A percentile compares a stretch with the other conserved stretches of the same genome.
Conservation (phyloP, 2,113 vertebrate genomes). For the Percina caprodes region DNA sequence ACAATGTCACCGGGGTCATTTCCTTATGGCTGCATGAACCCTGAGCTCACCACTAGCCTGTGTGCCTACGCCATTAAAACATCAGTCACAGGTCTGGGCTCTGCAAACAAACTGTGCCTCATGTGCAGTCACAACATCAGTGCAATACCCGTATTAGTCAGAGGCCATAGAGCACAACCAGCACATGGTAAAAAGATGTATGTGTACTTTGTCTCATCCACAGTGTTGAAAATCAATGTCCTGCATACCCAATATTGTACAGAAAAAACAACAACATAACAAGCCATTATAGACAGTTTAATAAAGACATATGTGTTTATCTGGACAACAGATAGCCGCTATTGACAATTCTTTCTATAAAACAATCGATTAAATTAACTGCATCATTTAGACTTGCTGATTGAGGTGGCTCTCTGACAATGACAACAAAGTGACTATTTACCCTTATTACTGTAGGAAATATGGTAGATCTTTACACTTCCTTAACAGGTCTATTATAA, state of each 20-base stretch:
- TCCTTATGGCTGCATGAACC: slow-evolving; percentile 58
- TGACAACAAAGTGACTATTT: slow-evolving; percentile 11
- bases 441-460: neutral
- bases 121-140: slow-evolving; percentile 41
- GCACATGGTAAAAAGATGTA: slow-evolving; percentile 33
- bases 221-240: slow-evolving; percentile 50
- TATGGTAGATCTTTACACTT: neutral
- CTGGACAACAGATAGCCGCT: slow-evolving; percentile 46
- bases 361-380: slow-evolving; percentile 67
- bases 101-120: slow-evolving; percentile 40
- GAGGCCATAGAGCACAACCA: slow-evolving; percentile 30
- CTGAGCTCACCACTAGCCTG: slow-evolving; percentile 54
- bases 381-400: slow-evolving; percentile 50
- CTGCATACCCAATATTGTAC: slow-evolving; percentile 2
- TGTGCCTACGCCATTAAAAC: slow-evolving; percentile 66
- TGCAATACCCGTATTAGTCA: slow-evolving; percentile 32
- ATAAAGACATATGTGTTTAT: slow-evolving; percentile 28
- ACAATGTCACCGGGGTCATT: slow-evolving; percentile 71
- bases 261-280: slow-evolving; percentile 25
- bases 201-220: slow-evolving; percentile 17
- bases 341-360: slow-evolving; percentile 63
- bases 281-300: slow-evolving; percentile 27
- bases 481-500: slow-evolving; percentile 23
- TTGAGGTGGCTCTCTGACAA: slow-evolving; percentile 28
- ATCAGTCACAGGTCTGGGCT: slow-evolving; percentile 63